Evolutionary conservation across 2,888 invertebrate genomes (phyloP).

Genomic region (Theretra japonica): DNA sequence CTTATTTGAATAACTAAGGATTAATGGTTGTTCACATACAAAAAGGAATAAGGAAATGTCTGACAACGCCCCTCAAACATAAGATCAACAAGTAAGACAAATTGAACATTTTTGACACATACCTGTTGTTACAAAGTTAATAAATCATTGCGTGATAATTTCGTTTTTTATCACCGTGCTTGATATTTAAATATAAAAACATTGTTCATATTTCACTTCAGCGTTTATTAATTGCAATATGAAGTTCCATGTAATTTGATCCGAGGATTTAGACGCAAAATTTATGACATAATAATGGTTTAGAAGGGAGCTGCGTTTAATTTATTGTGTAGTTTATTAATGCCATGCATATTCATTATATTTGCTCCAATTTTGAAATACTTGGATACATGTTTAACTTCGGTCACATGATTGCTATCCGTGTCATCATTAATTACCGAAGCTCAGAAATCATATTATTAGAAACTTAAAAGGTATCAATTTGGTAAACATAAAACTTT

Average conservation of each 20-base stretch:
- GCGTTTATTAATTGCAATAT: background rate
- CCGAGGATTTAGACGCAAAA: constrained; percentile 3
- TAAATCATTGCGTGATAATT: background rate
- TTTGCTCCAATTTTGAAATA: background rate
- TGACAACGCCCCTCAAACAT: background rate
- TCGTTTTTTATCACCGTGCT: background rate
- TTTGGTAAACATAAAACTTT: no score
- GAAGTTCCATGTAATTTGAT: constrained; percentile 1
- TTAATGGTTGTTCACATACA: background rate
- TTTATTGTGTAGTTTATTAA: constrained; percentile 6
- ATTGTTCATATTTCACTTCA: background rate
- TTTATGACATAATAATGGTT: constrained; percentile 14
- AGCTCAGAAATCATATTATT: background rate
- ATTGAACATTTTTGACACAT: background rate
- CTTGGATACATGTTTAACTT: background rate
- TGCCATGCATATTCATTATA: constrained; percentile 4
- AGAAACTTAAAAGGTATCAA: no score
- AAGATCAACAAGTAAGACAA: background rate
- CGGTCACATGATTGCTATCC: background rate
- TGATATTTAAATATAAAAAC: background rate
- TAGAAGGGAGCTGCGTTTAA: constrained; percentile 16
- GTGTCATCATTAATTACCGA: background rate
- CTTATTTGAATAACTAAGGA: background rate
- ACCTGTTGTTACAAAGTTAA: background rate
- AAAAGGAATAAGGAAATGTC: background rate